Percentiles rank a stretch among this genome's conserved stretches.
phyloP scores from a whole-genome alignment of 2,888 invertebrate species.

The Buathra laborator region DNA sequence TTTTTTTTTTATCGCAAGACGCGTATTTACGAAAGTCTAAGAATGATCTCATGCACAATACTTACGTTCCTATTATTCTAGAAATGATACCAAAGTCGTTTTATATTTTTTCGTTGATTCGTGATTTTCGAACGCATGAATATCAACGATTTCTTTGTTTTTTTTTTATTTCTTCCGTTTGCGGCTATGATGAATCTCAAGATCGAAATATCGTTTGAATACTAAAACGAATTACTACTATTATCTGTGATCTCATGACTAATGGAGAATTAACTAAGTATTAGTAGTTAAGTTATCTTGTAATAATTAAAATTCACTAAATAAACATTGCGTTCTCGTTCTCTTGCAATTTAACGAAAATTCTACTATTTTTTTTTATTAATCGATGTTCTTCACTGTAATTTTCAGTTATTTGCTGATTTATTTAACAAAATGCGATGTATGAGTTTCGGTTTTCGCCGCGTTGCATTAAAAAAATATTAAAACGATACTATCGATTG shows the following conservation, averaged over 20 bases:
- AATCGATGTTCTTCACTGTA: background rate
- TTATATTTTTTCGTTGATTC: conserved; percentile 13
- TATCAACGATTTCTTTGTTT: conserved; percentile 37
- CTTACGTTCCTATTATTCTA: conserved; percentile 59
- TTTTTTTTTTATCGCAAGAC: conserved; percentile 1
- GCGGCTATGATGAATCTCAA: conserved; percentile 29
- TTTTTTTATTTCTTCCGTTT: conserved; percentile 34
- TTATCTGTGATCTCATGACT: conserved; percentile 68
- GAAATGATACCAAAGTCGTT: conserved; percentile 54
- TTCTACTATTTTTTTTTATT: background rate
- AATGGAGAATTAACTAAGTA: conserved; percentile 60
- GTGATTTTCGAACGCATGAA: background rate
- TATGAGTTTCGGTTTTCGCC: too few relatives aligned
- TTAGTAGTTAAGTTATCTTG: conserved; percentile 64
- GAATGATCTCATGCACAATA: conserved; percentile 59
- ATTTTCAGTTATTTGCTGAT: background rate
- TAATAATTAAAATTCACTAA: conserved; percentile 55
- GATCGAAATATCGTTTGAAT: conserved; percentile 55
- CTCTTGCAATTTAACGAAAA: conserved; percentile 41
- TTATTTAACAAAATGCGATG: background rate
- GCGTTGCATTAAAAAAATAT: too few relatives aligned
- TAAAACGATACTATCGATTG: too few relatives aligned
- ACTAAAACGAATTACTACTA: conserved; percentile 60
- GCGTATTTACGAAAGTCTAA: conserved; percentile 26
- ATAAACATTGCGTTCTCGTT: conserved; percentile 61